These are phyloP conservation scores for Apteryx mantelli DNA, from an alignment of 2,113 vertebrate genomes.

Conservation along the genomic window DNA sequence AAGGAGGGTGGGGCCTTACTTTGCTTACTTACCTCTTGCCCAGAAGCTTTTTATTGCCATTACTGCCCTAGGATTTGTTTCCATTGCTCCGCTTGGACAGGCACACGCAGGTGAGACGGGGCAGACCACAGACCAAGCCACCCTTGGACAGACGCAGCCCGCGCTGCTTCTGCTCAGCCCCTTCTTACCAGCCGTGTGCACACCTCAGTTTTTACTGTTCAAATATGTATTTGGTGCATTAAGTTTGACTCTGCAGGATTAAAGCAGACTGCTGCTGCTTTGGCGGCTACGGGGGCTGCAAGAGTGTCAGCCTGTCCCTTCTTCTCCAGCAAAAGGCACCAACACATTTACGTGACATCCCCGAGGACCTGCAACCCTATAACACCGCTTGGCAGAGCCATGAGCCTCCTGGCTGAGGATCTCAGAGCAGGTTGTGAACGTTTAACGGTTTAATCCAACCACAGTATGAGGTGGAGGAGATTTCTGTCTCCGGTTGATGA, in stretches of 20 bases:
- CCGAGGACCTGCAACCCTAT: not conserved
- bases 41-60: not conserved
- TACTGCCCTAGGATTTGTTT: not conserved
- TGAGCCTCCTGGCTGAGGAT: not conserved
- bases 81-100: fast-evolving
- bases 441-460: not conserved
- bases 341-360: not conserved
- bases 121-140: no score
- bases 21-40: slow-evolving; percentile 14
- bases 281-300: not conserved
- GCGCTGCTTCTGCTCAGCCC: not conserved
- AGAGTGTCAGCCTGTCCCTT: not conserved
- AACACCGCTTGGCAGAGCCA: not conserved
- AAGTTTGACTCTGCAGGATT: not conserved
- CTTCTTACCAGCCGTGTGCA: not conserved
- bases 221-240: not conserved
- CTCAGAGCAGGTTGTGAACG: not conserved
- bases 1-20: slow-evolving; percentile 19
- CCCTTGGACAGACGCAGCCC: no score
- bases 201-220: not conserved
- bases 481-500: not conserved
- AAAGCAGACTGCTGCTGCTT: not conserved
- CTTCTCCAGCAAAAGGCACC: not conserved
- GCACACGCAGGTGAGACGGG: no score
- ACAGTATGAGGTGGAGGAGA: not conserved